Evolutionary conservation across 2,113 vertebrate species (phyloP), one percentile per base, ranked within the genome.

Genomic region (Sisor rabdophorus): DNA sequence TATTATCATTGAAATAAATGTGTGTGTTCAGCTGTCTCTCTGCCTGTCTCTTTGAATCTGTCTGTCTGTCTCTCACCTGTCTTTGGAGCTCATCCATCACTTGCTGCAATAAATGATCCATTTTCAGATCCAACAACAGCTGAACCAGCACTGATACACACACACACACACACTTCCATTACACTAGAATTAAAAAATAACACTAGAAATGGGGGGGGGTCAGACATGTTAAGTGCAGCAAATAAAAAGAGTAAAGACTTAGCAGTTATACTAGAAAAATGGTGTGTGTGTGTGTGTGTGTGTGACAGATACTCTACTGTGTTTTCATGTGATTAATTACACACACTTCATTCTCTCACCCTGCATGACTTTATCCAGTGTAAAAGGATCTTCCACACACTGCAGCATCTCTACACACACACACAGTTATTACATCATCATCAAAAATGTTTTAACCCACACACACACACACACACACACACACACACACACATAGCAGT

Each of bases 41-140:
- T 70, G 58, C 58, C 48, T 73, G 78, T 76, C 54, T 67, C 24
- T 88, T 91, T 92, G 36, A n/a, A n/a, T n/a, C n/a, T 59, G 15
- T 47, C 50, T 64, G 26, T 52, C 55, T 72, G 55, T 48, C 12
- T 52, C 76, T 50, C 85, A 99, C 96, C 94, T 95, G 90, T 81
- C 91, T 94, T 76, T 93, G 87, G 79, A 94, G 93, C 80, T 92
- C 87, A 26, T 93, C 88, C 89, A 98, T 88, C 82, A 97, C 84
- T 78, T 88, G 92, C 64, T 59, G 82, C 28, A 93, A 47, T 22
- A 88, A 89, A 80, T 86, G 84, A 24, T 97, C 93, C 71, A 87
- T 90, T 82, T 94, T 93, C 79, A 96, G 86, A 77, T 95, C 93
- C 30, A 88, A 78, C 2, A 93, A 81, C 76, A 98, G 87, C 85